phyloP scores from a whole-genome alignment of 2,113 vertebrate species.

The Dasyornis broadbenti region DNA sequence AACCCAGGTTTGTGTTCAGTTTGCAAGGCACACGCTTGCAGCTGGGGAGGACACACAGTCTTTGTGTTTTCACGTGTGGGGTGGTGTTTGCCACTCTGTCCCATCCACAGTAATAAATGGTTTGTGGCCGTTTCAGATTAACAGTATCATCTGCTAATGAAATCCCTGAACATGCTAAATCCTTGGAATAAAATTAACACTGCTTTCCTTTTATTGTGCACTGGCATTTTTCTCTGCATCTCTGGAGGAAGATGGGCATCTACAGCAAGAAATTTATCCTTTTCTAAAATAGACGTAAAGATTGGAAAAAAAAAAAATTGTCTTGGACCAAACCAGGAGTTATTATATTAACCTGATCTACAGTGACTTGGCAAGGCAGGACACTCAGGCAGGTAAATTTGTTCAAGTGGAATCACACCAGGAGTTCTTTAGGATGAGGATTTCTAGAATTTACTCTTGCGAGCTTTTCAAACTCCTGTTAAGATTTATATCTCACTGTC shows the following conservation, averaged over 20 bases:
- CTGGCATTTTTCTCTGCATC: accelerated
- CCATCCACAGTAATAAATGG: neutral
- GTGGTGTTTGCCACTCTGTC: neutral
- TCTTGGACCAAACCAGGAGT: neutral
- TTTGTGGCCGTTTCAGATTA: neutral
- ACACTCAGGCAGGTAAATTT: neutral
- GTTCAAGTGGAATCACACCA: neutral
- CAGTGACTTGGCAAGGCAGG: neutral
- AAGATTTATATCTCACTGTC: neutral
- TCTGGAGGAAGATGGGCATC: neutral
- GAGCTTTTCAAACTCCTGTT: neutral
- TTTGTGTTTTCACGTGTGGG: neutral
- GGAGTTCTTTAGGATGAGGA: neutral
- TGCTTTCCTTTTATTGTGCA: neutral
- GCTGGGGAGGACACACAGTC: neutral
- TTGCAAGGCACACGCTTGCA: neutral
- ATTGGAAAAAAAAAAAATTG: neutral
- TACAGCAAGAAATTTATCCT: neutral
- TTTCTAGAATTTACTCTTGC: neutral
- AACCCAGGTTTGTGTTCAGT: neutral
- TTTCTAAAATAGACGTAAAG: neutral
- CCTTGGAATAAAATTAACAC: neutral
- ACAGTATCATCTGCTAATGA: neutral
- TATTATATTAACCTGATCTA: neutral
- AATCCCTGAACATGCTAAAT: neutral